These are phyloP conservation scores for Neosalanx taihuensis DNA, from an alignment of 2,797 vertebrate species.

Conservation along the genomic window DNA sequence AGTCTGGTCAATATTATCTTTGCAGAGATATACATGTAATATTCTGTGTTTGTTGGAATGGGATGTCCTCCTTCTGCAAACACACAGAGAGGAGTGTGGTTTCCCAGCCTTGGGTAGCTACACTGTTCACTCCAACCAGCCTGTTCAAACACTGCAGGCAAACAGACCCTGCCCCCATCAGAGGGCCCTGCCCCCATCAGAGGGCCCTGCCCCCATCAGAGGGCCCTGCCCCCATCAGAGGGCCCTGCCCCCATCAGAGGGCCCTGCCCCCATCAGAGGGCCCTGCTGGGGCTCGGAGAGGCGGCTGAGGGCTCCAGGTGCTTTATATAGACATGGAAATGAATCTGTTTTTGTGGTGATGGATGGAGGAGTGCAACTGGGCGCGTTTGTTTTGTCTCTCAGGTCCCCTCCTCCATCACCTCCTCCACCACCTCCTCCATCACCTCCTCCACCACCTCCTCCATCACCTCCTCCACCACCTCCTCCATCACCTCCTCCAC, in stretches of 20 bases:
- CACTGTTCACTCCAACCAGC: conserved; percentile 28
- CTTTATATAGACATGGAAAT: conserved; percentile 36
- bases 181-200: conserved; percentile 26
- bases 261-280: conserved; percentile 27
- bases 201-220: conserved; percentile 26
- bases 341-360: conserved; percentile 50
- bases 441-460: not conserved
- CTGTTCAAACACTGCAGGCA: conserved; percentile 57
- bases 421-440: no score
- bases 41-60: conserved; percentile 8
- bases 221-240: conserved; percentile 26
- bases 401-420: conserved; percentile 17
- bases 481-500: conserved; percentile 16
- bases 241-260: conserved; percentile 26
- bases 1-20: conserved; percentile 44
- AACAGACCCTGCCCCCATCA: conserved; percentile 48
- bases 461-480: not conserved
- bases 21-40: conserved; percentile 12
- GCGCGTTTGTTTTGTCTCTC: conserved; percentile 51
- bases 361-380: conserved; percentile 48
- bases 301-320: conserved; percentile 1
- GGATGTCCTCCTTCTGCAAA: not conserved
- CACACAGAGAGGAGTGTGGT: not conserved
- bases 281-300: conserved; percentile 28
- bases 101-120: conserved; percentile 26